Evolutionary conservation across 2,888 invertebrate genomes (phyloP), one percentile per base, ranked within the genome.

Genomic region (Eudasyphora cyanicolor): DNA sequence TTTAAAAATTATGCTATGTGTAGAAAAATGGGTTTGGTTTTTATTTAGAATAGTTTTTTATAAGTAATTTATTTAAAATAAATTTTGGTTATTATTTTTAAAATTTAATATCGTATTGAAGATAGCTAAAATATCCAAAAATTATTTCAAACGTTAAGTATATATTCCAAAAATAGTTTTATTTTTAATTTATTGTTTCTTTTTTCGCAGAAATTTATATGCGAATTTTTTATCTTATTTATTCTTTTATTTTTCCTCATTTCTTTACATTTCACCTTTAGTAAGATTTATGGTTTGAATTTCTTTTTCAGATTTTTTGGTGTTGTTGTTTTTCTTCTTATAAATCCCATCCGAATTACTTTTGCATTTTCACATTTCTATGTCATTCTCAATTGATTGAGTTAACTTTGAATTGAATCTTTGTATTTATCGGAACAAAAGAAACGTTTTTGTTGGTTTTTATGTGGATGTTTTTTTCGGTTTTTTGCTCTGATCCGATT

Each of bases 271-370:
- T 49, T 73, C 76, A 70, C 57, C 67, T 80, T 76, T 70, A 51
- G 42, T 70, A 38, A 45, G 45, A 62, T 64, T 60, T 76, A 38
- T 27, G 76, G 45, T 71, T 80, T 76, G 21, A 49, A 70, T 81
- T 81, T 73, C 21, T 14, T 49, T 76, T 27, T 32, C 64, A 71
- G 64, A 71, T 42, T 80, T 67, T 75, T 69, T 73, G 76, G 79
- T 79, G 79, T 83, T 74, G 77, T 83, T 77, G 64, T 27, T 71
- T 76, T 76, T 78, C 78, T 71, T 78, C 81, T 74, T 51, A 64
- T 32, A 49, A 76, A 71, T 45, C 51, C 27, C 35, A 6, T 69
- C 19, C 1, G 10, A 62, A 29, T 27, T 17, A 45, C 24, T 75
- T 38, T 60, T 51, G 19, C 42, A 75, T 62, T 75, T 76, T 64